Conservation (phyloP, 1,140 invertebrate species). For the Maniola jurtina region DNA sequence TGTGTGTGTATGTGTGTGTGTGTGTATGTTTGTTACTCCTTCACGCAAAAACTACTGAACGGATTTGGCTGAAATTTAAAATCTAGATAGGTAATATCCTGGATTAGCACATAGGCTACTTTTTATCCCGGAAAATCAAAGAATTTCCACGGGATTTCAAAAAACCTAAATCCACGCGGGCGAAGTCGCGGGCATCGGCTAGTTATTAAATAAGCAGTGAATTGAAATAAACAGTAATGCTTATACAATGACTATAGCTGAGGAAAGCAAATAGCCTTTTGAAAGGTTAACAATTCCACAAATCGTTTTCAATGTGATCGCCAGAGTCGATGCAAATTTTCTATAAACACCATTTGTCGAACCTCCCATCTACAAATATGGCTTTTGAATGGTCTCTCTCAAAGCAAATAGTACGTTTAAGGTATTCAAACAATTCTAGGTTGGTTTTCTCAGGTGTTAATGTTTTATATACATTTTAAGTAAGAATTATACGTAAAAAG, state of each 20-base stretch:
- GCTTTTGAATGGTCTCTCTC: constrained; percentile 22
- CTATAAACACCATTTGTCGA: constrained; percentile 25
- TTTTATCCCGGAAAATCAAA: too few species aligned
- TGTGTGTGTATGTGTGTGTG: too few species aligned
- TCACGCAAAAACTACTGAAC: too few species aligned
- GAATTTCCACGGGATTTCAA: too few species aligned
- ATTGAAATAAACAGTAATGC: constrained; percentile 1
- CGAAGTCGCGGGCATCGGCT: too few species aligned
- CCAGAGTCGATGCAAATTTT: constrained; percentile 35
- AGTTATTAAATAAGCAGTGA: not conserved
- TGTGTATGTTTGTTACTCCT: too few species aligned
- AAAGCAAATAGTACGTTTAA: constrained; percentile 21
- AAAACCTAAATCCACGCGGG: too few species aligned
- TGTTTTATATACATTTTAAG: constrained; percentile 7
- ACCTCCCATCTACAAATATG: constrained; percentile 23
- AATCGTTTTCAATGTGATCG: constrained; percentile 45
- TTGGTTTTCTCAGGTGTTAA: constrained; percentile 1
- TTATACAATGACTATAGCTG: constrained; percentile 8
- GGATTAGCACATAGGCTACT: too few species aligned
- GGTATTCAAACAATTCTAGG: constrained; percentile 12
- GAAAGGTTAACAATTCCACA: constrained; percentile 32
- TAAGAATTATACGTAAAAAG: not conserved
- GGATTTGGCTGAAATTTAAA: too few species aligned
- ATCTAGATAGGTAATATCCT: too few species aligned
- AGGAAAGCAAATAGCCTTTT: constrained; percentile 21